phyloP scores from a whole-genome alignment of 2,797 vertebrate species.

The Neomorphus geoffroyi region DNA sequence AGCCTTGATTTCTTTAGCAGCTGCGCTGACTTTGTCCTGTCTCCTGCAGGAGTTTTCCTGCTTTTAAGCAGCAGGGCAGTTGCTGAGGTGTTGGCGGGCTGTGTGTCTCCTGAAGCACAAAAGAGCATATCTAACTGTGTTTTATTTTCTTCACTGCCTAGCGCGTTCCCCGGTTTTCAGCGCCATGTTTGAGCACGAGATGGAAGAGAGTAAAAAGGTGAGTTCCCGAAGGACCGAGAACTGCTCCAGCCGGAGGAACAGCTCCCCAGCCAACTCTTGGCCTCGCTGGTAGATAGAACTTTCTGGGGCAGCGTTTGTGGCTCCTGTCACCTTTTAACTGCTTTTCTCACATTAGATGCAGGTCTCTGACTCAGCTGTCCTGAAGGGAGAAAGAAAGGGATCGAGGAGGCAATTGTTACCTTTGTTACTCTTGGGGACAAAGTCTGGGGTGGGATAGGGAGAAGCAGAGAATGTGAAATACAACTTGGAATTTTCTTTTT shows the following conservation, averaged over 20 bases:
- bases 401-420: background rate
- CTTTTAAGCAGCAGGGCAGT: background rate
- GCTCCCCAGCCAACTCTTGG: background rate
- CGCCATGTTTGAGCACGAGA: constrained; percentile 94
- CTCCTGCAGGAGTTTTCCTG: background rate
- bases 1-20: background rate
- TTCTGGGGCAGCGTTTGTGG: background rate
- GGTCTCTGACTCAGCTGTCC: background rate
- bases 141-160: constrained; percentile 52
- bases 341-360: background rate
- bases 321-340: background rate
- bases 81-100: background rate
- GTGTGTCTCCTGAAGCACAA: background rate
- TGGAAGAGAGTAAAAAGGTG: constrained; percentile 93
- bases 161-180: constrained; percentile 95
- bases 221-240: background rate
- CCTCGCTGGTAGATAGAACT: background rate
- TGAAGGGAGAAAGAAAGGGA: background rate
- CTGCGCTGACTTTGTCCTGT: background rate
- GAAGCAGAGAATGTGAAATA: background rate
- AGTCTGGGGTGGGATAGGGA: background rate
- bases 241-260: background rate
- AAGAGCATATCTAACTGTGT: background rate
- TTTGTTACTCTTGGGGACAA: background rate
- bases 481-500: background rate